These are phyloP conservation scores for Sinelater perroti DNA, from an alignment of 2,888 invertebrate species.

Conservation along the genomic window DNA sequence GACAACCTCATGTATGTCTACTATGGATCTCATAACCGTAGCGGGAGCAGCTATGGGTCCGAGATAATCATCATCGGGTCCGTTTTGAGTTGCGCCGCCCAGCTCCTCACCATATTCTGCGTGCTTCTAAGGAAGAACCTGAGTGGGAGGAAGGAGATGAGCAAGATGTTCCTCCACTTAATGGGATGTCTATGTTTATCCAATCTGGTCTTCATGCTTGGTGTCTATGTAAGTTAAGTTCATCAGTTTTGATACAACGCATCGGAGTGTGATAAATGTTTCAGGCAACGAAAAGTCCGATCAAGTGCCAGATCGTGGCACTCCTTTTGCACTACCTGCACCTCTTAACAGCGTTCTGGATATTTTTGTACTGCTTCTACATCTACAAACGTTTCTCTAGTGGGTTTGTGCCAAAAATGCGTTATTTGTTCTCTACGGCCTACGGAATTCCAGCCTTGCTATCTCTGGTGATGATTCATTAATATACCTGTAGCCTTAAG, in stretches of 20 bases:
- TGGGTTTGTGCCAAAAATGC: constrained; percentile 62
- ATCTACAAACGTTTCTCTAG: constrained; percentile 66
- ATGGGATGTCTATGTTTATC: constrained; percentile 69
- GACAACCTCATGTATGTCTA: constrained; percentile 78
- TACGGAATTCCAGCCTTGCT: constrained; percentile 71
- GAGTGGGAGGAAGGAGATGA: constrained; percentile 56
- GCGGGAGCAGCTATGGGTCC: constrained; percentile 64
- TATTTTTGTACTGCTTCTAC: constrained; percentile 72
- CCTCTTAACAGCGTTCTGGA: constrained; percentile 75
- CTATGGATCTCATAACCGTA: constrained; percentile 67
- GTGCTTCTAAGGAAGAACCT: constrained; percentile 57
- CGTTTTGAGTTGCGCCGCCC: constrained; percentile 63
- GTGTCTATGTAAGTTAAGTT: constrained; percentile 67
- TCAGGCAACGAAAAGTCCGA: constrained; percentile 70
- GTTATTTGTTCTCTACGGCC: constrained; percentile 68
- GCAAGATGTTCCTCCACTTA: constrained; percentile 69
- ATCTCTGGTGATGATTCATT: constrained; percentile 69
- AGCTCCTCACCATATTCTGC: constrained; percentile 62
- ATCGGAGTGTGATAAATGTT: constrained; percentile 35
- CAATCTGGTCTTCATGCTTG: constrained; percentile 71
- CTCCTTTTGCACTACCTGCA: constrained; percentile 75
- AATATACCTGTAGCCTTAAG: constrained; percentile 31
- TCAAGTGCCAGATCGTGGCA: constrained; percentile 73
- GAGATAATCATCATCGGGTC: constrained; percentile 63
- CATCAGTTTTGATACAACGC: background rate